Base-by-base conservation (phyloP, 2,797 vertebrate species). In the Enoplosus armatus region DNA sequence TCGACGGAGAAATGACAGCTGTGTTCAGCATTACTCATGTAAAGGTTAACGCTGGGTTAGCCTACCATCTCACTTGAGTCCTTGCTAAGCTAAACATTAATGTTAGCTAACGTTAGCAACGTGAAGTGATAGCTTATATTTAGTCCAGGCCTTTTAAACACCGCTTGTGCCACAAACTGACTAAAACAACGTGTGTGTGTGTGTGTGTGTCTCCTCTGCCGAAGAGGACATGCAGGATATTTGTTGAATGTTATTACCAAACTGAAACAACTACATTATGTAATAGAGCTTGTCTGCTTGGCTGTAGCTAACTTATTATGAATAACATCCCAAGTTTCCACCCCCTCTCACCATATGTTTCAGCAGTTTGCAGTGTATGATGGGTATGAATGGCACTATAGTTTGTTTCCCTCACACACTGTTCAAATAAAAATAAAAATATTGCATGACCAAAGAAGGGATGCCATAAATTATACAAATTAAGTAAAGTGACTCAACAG, bases 61-160 rank as follows among this genome's bases (percentile, higher is more conserved):
- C 48, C 75, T 35, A 9, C 1, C 33, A 8, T 41, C 3, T 71
- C 35, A 56, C 37, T 56, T 39, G 15, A 75, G 66, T 33, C 35
- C 26, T 58, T n/a, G 87, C 84, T 56, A 77, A 47, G 78, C 85
- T 85, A 86, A 69, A 50, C 31, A 81, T 54, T 60, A 48, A 56
- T 54, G 80, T 61, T 61, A 84, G 91, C 89, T 87, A 83, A 80
- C 70, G 82, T 74, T 92, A 89, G 90, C 91, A 66, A 33, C 69
- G 65, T 47, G 67, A 27, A 67, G 63, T 33, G 54, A 59, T 71
- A 69, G 74, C 71, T 71, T 24, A 15, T 31, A 20, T 37, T 18
- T 8, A 58, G 54, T 33, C 7, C 54, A 70, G 84, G 84, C 80
- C 85, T 71, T 60, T 85, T 73, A 62, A 33, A 69, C 33, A 56